phyloP scores from a whole-genome alignment of 2,797 vertebrate species.

The Bovichtus diacanthus region DNA sequence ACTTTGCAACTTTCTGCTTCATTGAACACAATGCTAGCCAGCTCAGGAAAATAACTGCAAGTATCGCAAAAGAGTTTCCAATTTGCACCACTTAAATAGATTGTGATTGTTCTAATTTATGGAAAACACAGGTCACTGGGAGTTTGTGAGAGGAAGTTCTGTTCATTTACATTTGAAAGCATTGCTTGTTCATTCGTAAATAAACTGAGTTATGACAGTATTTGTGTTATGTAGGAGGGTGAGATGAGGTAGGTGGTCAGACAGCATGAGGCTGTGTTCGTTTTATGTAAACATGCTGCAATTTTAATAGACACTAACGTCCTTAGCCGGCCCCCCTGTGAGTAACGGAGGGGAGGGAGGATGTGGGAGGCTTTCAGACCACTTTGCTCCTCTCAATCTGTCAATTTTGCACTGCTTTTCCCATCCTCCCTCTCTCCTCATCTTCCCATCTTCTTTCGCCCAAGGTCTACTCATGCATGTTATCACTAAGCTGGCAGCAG shows the following conservation, averaged over 20 bases:
- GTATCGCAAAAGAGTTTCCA: constrained; percentile 16
- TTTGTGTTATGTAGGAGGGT: constrained; percentile 49
- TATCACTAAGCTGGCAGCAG: constrained; percentile 78
- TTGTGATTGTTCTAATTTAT: constrained; percentile 25
- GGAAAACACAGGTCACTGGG: constrained; percentile 8
- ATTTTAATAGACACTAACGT: constrained; percentile 75
- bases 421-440: constrained; percentile 60
- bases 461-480: constrained; percentile 77
- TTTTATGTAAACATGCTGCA: constrained; percentile 78
- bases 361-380: constrained; percentile 74
- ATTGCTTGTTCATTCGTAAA: constrained; percentile 16
- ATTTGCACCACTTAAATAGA: constrained; percentile 14
- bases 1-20: constrained; percentile 41
- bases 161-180: constrained; percentile 30
- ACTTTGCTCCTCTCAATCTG: constrained; percentile 75
- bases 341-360: constrained; percentile 41
- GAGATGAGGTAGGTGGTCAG: constrained; percentile 51
- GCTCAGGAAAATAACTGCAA: constrained; percentile 31
- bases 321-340: constrained; percentile 49
- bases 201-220: constrained; percentile 16
- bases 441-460: constrained; percentile 73
- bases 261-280: constrained; percentile 45
- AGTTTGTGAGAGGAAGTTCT: constrained; percentile 12
- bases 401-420: constrained; percentile 66
- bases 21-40: constrained; percentile 16